These are phyloP conservation scores for Atopsyche davidsoni DNA, from an alignment of 1,140 invertebrate species.

Conservation along the genomic window DNA sequence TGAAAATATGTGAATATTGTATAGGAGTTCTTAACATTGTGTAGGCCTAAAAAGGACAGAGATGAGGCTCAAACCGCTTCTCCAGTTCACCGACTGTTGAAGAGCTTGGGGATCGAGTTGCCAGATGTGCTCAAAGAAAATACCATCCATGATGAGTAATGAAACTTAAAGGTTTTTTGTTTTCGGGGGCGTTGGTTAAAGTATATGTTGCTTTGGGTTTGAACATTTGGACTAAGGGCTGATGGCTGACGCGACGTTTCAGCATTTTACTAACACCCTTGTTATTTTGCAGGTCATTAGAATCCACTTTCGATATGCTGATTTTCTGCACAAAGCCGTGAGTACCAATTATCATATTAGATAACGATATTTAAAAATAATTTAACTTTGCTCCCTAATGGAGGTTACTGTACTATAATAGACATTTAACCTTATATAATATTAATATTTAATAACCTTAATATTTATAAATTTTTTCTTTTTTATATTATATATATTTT, in stretches of 20 bases:
- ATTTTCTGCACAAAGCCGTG: conserved; percentile 49
- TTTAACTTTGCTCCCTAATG: too few relatives aligned
- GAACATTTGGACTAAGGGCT: neutral
- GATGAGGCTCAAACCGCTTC: conserved; percentile 12
- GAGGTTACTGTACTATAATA: too few relatives aligned
- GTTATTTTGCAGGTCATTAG: conserved; percentile 41
- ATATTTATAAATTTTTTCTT: conserved; percentile 5
- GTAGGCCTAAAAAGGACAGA: conserved; percentile 19
- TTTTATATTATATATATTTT: too few relatives aligned
- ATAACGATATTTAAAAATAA: too few relatives aligned
- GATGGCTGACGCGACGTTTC: neutral
- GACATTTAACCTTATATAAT: conserved; percentile 3
- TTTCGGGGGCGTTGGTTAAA: conserved; percentile 20
- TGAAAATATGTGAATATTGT: too few relatives aligned
- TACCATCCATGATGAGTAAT: conserved; percentile 20
- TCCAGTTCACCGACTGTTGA: conserved; percentile 16
- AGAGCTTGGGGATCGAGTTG: conserved; percentile 14
- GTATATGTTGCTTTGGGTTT: conserved; percentile 16
- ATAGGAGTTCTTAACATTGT: conserved; percentile 21
- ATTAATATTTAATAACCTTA: conserved; percentile 13
- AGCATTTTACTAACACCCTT: conserved; percentile 6
- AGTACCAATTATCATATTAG: too few relatives aligned
- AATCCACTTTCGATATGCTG: conserved; percentile 44
- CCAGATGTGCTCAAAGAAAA: conserved; percentile 1
- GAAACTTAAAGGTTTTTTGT: conserved; percentile 10